These are phyloP conservation scores for Venturia canescens DNA, from an alignment of 1,140 invertebrate genomes.

Conservation along the genomic window DNA sequence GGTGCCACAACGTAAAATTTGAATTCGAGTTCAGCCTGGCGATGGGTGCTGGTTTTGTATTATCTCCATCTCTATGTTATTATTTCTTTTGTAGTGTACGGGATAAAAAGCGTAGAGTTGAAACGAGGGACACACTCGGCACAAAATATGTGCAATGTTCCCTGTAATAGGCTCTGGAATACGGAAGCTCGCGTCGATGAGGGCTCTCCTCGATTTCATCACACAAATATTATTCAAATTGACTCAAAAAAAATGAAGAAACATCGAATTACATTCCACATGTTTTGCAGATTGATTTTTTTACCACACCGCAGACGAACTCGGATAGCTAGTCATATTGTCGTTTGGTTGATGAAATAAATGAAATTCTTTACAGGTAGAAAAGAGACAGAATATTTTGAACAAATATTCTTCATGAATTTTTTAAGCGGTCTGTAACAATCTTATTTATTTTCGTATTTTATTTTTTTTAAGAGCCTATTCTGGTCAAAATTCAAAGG, in stretches of 20 bases:
- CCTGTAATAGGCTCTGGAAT: conserved; percentile 22
- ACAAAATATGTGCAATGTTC: conserved; percentile 32
- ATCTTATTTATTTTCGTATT: no score
- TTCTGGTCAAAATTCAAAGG: no score
- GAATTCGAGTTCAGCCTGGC: conserved; percentile 30
- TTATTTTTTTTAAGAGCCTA: no score
- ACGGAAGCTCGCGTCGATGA: background rate
- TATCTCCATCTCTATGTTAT: conserved; percentile 12
- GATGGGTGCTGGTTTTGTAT: conserved; percentile 28
- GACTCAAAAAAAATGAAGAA: background rate
- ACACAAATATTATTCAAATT: background rate
- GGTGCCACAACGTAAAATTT: conserved; percentile 41
- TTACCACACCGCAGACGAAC: background rate
- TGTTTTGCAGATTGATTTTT: background rate
- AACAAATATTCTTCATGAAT: no score
- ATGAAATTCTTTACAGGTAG: no score
- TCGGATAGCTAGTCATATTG: conserved; percentile 59
- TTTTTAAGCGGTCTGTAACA: no score
- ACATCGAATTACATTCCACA: background rate
- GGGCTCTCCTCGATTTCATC: background rate
- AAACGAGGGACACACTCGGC: conserved; percentile 3
- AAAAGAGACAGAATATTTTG: no score
- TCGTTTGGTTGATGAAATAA: background rate
- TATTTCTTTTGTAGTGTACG: background rate
- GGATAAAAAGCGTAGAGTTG: background rate